These are phyloP conservation scores for Calcarius ornatus DNA, from an alignment of 2,113 vertebrate species.

Conservation along the genomic window DNA sequence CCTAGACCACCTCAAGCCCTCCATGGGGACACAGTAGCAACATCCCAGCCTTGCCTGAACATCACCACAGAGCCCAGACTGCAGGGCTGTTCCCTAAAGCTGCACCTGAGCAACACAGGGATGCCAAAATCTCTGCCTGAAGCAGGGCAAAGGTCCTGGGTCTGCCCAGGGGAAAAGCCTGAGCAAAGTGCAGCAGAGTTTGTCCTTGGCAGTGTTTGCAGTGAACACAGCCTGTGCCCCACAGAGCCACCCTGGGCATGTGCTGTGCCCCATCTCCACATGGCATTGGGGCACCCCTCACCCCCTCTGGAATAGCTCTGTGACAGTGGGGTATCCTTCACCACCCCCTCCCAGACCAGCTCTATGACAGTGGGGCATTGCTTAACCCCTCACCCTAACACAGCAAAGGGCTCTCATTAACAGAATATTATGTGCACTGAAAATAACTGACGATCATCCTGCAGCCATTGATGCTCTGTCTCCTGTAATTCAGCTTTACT, in stretches of 20 bases:
- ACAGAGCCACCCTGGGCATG: rapidly evolving
- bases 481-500: background rate
- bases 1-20: rapidly evolving
- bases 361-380: background rate
- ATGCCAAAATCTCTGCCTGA: background rate
- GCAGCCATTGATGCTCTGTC: background rate
- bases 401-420: background rate
- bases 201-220: background rate
- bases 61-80: rapidly evolving
- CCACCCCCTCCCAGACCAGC: rapidly evolving
- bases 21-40: rapidly evolving
- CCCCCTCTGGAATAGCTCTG: background rate
- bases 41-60: background rate
- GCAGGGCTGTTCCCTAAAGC: background rate
- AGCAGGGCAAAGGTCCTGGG: background rate
- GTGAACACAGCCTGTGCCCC: background rate
- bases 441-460: background rate
- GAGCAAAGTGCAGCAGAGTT: background rate
- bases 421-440: background rate
- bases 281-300: background rate
- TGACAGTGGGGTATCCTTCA: background rate
- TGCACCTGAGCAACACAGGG: background rate
- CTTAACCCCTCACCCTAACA: background rate
- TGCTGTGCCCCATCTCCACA: rapidly evolving
- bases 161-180: background rate